phyloP scores from a whole-genome alignment of 2,888 invertebrate genomes.

The Scelioninae gen. 1 region DNA sequence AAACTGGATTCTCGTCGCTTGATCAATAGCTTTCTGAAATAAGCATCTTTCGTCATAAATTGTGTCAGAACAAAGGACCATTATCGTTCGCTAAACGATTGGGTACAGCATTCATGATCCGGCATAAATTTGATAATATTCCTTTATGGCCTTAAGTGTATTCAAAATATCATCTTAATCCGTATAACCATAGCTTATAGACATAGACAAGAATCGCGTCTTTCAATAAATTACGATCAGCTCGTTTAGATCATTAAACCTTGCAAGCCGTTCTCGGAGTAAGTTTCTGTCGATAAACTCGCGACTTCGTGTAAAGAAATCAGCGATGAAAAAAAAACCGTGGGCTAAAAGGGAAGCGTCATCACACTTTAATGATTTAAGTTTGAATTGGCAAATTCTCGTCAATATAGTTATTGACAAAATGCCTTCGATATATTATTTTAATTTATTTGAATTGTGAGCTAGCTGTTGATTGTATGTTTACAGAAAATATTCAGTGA shows the following conservation, averaged over 20 bases:
- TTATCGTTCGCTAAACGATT: conserved; percentile 49
- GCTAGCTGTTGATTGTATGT: no score
- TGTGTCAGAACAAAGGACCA: conserved; percentile 43
- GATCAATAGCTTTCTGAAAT: conserved; percentile 29
- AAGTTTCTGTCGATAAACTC: conserved; percentile 56
- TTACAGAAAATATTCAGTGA: no score
- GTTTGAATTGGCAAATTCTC: no score
- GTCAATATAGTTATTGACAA: no score
- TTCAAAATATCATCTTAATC: conserved; percentile 57
- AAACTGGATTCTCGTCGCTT: conserved; percentile 19
- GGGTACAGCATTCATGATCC: conserved; percentile 25
- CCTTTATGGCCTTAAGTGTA: conserved; percentile 25
- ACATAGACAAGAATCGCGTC: conserved; percentile 53
- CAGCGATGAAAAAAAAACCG: not conserved
- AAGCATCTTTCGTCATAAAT: conserved; percentile 42
- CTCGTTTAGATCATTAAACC: conserved; percentile 61
- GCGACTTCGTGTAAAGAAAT: conserved; percentile 15
- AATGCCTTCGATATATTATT: no score
- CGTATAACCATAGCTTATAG: conserved; percentile 48
- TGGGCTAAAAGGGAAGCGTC: conserved; percentile 11
- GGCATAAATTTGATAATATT: conserved; percentile 41
- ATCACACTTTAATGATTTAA: conserved; percentile 35
- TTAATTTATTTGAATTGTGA: no score
- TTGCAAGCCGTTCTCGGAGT: conserved; percentile 45
- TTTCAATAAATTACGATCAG: conserved; percentile 68